These are phyloP conservation scores for Julus scanicus DNA, from an alignment of 2,888 invertebrate genomes.

Conservation along the genomic window DNA sequence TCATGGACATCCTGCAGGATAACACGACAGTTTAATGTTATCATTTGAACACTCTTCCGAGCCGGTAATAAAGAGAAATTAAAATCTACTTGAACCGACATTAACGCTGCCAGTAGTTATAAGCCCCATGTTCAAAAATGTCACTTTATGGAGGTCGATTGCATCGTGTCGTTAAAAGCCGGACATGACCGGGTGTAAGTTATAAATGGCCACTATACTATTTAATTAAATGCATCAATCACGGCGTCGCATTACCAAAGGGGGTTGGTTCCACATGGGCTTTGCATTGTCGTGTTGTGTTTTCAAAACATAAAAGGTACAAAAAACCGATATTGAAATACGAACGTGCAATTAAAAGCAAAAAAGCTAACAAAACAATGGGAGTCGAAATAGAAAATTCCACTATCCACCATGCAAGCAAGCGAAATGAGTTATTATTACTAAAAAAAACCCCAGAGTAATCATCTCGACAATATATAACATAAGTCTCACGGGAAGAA, in stretches of 20 bases:
- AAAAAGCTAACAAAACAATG: background rate
- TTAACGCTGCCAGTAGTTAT: background rate
- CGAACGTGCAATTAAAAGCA: background rate
- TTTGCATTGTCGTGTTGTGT: background rate
- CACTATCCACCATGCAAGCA: background rate
- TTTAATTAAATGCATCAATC: slow-evolving; percentile 33
- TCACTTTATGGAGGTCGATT: background rate
- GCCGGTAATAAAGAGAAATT: slow-evolving; percentile 26
- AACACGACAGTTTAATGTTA: slow-evolving; percentile 15
- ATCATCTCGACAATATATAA: background rate
- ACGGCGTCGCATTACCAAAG: background rate
- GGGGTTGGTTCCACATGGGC: background rate
- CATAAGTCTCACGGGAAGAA: background rate
- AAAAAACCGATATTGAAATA: slow-evolving; percentile 18
- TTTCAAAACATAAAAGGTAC: background rate
- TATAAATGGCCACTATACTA: background rate
- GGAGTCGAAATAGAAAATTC: slow-evolving; percentile 4
- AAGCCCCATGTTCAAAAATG: background rate
- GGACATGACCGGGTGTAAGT: background rate
- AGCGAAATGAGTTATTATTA: background rate
- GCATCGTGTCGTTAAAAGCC: background rate
- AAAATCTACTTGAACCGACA: background rate
- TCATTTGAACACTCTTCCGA: slow-evolving; percentile 8
- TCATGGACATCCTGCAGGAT: slow-evolving; percentile 4
- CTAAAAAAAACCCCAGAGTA: background rate